phyloP scores from a whole-genome alignment of 1,140 invertebrate genomes.

The Drosophila nigromelanica region DNA sequence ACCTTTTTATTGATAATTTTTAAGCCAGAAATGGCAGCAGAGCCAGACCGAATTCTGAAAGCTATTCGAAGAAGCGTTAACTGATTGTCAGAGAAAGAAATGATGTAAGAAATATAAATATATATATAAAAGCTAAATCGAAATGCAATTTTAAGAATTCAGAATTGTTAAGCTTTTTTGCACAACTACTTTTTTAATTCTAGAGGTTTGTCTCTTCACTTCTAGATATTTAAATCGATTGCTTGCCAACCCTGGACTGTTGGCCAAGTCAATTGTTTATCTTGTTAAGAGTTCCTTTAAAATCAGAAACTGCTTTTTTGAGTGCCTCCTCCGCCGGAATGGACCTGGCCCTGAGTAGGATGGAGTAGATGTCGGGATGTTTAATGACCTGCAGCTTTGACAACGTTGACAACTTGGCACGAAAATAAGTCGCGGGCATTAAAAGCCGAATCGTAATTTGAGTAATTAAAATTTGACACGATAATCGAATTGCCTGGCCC shows the following conservation, averaged over 20 bases:
- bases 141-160: no score
- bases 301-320: constrained; percentile 35
- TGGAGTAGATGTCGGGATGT: constrained; percentile 32
- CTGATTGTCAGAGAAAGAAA: constrained; percentile 8
- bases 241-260: background rate
- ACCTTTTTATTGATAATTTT: constrained; percentile 31
- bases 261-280: constrained; percentile 65
- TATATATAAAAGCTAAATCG: constrained; percentile 12
- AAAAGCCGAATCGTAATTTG: constrained; percentile 74
- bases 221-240: background rate
- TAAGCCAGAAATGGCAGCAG: constrained; percentile 7
- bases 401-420: constrained; percentile 69
- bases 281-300: constrained; percentile 69
- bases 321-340: background rate
- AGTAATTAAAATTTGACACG: constrained; percentile 82
- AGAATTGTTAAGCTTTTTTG: no score
- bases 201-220: no score
- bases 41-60: background rate
- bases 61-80: constrained; percentile 1
- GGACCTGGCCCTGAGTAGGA: no score
- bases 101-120: background rate
- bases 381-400: constrained; percentile 71
- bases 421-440: constrained; percentile 68
- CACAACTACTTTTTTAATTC: no score
- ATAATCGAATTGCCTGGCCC: constrained; percentile 62